Evolutionary conservation across 1,140 invertebrate species (phyloP), one percentile per base, ranked within the genome.

Genomic region (Calosoma granatense): DNA sequence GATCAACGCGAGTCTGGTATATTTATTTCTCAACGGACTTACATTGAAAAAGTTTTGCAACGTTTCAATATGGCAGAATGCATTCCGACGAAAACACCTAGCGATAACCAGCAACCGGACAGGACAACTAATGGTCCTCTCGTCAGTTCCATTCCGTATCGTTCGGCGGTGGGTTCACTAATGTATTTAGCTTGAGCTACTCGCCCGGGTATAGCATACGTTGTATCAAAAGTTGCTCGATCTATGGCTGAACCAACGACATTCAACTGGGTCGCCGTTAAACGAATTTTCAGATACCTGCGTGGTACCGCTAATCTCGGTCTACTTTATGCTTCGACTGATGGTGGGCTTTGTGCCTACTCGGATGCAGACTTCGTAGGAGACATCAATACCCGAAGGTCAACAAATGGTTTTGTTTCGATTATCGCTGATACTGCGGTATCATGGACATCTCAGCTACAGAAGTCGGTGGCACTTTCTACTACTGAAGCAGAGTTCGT

Each of bases 401-500:
- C 65, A 36, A 67, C 63, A 17, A 62, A 57, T 6, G 64, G 64
- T 20, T 66, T 60, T 59, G 57, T 64, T 21, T 64, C 59, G 54
- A 59, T 60, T 0, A 57, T 67, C 19, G 61, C 56, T 51, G 64
- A 59, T 11, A 64, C 59, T 14, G 57, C 68, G 20, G 55, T 74
- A 15, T 55, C 64, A 12, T 75, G 72, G 73, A 59, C 52, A 20
- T 68, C 58, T 43, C 63, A 65, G 41, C 69, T 65, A 60, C 74
- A 78, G 61, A 54, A 56, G 6, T 67, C 23, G 52, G 59, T 66
- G 22, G 63, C 67, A 15, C 54, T 66, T 6, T 70, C 67, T 2
- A 72, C 72, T 14, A 73, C 68, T 6, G 73, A 77, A 61, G 67
- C 73, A n/a, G 74, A 77, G 56, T 68, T 63, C 62, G 39, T 71